Conservation (phyloP, 1,140 invertebrate genomes). For the Chironomus tepperi region DNA sequence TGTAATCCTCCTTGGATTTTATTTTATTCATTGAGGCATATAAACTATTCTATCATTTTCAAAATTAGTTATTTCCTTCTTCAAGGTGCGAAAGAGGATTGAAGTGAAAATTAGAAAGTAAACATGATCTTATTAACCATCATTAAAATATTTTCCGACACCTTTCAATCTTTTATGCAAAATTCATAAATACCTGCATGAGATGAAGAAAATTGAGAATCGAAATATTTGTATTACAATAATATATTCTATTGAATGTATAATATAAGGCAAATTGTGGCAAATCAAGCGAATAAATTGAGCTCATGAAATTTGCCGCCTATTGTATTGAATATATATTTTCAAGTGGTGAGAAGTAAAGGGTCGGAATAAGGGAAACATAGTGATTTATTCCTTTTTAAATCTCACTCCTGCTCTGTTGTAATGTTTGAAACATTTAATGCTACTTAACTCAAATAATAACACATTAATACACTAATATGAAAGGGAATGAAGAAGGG, state of each 20-base stretch:
- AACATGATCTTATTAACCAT: slow-evolving; percentile 16
- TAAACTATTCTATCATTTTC: not conserved
- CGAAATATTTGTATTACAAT: not conserved
- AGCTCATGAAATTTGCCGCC: slow-evolving; percentile 22
- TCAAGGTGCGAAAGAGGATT: not conserved
- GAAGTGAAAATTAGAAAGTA: not conserved
- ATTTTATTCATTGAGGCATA: not conserved
- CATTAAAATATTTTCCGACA: not conserved
- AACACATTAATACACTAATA: slow-evolving; percentile 19
- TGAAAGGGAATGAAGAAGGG: not conserved
- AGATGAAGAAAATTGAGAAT: slow-evolving; percentile 12
- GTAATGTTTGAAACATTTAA: slow-evolving; percentile 25
- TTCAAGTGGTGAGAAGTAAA: slow-evolving; percentile 24
- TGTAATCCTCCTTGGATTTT: not conserved
- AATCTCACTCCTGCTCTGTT: not conserved
- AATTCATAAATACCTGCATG: not conserved
- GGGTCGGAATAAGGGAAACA: not conserved
- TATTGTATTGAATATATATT: slow-evolving; percentile 13
- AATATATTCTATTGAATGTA: not conserved
- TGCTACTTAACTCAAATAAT: slow-evolving; percentile 26
- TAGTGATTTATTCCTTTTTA: not conserved
- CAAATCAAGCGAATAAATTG: slow-evolving; percentile 23
- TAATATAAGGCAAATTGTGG: not conserved
- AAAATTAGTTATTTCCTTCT: not conserved
- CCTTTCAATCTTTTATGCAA: not conserved